Conservation (phyloP, 2,888 invertebrate species). For the Nephrotoma flavescens region DNA sequence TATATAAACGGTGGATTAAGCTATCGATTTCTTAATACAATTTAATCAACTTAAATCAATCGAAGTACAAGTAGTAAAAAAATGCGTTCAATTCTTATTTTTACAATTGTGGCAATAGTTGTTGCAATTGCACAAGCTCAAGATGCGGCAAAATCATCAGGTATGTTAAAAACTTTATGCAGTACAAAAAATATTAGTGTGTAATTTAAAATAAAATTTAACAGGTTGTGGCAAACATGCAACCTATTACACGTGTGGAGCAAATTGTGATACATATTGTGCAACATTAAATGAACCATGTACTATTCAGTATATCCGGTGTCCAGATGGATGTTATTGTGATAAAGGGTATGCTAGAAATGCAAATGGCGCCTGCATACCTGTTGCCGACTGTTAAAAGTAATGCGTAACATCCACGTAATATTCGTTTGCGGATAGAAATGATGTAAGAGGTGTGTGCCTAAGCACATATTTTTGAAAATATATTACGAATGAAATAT, state of each 20-base stretch:
- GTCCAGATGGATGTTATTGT: conserved; percentile 27
- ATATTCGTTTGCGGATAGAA: background rate
- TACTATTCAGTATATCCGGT: conserved; percentile 18
- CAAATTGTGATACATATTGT: conserved; percentile 24
- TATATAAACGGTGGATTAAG: background rate
- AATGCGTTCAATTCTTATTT: background rate
- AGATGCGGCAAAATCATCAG: background rate
- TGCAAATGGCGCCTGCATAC: conserved; percentile 19
- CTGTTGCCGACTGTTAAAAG: conserved; percentile 11
- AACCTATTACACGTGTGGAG: conserved; percentile 13
- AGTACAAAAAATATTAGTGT: background rate
- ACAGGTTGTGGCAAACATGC: conserved; percentile 14
- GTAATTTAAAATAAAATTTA: background rate
- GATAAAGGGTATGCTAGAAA: conserved; percentile 22
- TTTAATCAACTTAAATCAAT: background rate
- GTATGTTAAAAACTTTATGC: background rate
- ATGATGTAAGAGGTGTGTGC: too few relatives aligned
- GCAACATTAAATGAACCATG: conserved; percentile 22
- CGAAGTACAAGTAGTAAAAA: background rate
- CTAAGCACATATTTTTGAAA: too few relatives aligned
- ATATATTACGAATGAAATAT: too few relatives aligned
- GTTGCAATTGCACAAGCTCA: background rate
- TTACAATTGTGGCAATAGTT: background rate
- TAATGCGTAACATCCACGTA: background rate
- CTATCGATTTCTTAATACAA: background rate